Evolutionary conservation across 1,140 invertebrate species (phyloP), one percentile per base, ranked within the genome.

Genomic region (Caenorhabditis remanei): DNA sequence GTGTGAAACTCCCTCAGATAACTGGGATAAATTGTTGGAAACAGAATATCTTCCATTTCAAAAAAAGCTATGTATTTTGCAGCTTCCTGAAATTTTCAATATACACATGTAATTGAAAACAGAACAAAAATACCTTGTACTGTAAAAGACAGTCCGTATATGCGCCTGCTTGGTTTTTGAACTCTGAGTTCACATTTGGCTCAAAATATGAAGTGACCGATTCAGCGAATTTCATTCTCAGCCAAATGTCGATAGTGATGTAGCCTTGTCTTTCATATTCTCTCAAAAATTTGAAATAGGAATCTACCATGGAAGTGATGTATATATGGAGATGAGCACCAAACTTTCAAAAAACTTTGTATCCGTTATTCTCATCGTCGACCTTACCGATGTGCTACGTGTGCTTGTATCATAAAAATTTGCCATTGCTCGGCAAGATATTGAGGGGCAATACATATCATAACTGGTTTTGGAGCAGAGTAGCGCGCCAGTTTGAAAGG

Each of bases 251-350:
- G 4, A 85, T 50, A 9, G 21, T 65, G 9, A 55, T 14, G 40
- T 85, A 85, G 32, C 63, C 84, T 21, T 84, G 24, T 71, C 48
- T 71, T 24, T 85, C 58, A 71, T 85, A 85, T 40, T 71, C 67
- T 56, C 19, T 19, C 58, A 71, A 8, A 8, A 85, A 53, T 24
- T 85, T 41, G 32, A 63, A 85, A 48, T 67, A n/a, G 13, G 84
- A 24, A 0, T 67, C 61, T 6, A 85, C 32, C 41, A 85, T 75
- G 41, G 55, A 63, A 32, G n/a, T 48, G 4, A 71, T 32, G 67
- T 85, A 85, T n/a, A 85, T 14, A 32, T 85, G 84, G n/a, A 71
- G 9, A 48, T 41, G 40, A 16, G 55, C 61, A 24, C 63, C 84
- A 56, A 21, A 85, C 61, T 32, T 85, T 65, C 24, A 61, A 41